Evolutionary conservation across 1,140 invertebrate species (phyloP).

Genomic region (Coelopa frigida): DNA sequence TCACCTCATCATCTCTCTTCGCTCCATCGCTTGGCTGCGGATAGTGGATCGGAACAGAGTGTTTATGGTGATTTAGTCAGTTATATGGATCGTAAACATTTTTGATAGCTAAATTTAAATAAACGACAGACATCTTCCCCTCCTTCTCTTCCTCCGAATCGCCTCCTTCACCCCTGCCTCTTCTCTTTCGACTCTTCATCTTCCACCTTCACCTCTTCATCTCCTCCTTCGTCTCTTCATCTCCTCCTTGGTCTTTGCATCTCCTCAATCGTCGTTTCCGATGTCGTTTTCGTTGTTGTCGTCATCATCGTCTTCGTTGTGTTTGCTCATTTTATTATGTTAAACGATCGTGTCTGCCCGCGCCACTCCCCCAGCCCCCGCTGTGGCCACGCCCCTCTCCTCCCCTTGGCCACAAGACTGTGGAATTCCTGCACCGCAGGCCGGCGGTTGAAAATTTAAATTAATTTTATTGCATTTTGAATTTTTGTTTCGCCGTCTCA

Average conservation of each 20-base stretch:
- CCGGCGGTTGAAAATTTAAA: slow-evolving; percentile 4
- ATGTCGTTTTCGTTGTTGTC: not conserved
- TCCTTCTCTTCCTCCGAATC: not conserved
- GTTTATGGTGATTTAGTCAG: slow-evolving; percentile 45
- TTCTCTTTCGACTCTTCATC: not conserved
- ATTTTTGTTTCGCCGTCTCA: not conserved
- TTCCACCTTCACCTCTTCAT: not conserved
- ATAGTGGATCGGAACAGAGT: slow-evolving; percentile 42
- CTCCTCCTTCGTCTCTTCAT: not conserved
- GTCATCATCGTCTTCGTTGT: no score
- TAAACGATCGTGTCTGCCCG: no score
- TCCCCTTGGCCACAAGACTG: no score
- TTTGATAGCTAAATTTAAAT: slow-evolving; percentile 45
- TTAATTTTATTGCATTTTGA: not conserved
- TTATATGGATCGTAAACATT: slow-evolving; percentile 45
- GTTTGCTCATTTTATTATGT: no score
- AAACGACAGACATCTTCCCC: slow-evolving; percentile 36
- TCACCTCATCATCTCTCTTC: no score
- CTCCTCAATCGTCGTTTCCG: not conserved
- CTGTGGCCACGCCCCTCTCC: no score
- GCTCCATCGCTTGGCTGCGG: no score
- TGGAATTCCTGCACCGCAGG: not conserved
- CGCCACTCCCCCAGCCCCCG: no score
- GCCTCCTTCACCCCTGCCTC: not conserved
- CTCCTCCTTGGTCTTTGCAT: not conserved